These are phyloP conservation scores for Hypanus sabinus DNA, from an alignment of 2,113 vertebrate genomes.

Conservation along the genomic window DNA sequence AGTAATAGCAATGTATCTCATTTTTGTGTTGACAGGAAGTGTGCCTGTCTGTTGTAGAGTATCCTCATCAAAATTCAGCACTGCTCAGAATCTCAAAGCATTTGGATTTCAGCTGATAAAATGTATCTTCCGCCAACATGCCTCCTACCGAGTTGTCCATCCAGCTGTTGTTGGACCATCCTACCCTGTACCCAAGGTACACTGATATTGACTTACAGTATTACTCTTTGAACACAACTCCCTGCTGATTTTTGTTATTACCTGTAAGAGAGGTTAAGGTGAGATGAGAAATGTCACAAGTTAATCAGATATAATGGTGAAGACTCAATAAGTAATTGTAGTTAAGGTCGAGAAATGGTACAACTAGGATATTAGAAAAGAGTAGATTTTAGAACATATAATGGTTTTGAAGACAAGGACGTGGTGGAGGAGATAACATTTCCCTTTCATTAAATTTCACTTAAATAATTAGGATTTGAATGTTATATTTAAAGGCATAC, in stretches of 20 bases:
- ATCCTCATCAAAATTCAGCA: slow-evolving; percentile 49
- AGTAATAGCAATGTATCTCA: slow-evolving; percentile 39
- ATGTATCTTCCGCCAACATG: slow-evolving; percentile 55
- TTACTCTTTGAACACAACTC: background rate
- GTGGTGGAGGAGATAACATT: background rate
- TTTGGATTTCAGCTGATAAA: slow-evolving; percentile 60
- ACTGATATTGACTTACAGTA: slow-evolving; percentile 42
- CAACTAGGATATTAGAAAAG: background rate
- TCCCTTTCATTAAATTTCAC: slow-evolving; percentile 9
- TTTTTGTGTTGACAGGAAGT: slow-evolving; percentile 54
- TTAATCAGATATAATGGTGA: slow-evolving; percentile 33
- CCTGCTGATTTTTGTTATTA: slow-evolving; percentile 32
- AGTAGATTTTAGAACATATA: slow-evolving; percentile 30
- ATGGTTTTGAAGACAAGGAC: slow-evolving; percentile 10
- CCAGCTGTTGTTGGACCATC: slow-evolving; percentile 63
- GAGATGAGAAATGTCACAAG: slow-evolving; percentile 35
- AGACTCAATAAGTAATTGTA: slow-evolving; percentile 29
- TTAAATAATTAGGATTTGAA: background rate
- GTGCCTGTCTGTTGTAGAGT: slow-evolving; percentile 46
- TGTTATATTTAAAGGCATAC: too few relatives aligned
- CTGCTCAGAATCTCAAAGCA: slow-evolving; percentile 53
- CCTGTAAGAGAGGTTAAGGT: slow-evolving; percentile 35
- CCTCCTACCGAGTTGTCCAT: slow-evolving; percentile 58
- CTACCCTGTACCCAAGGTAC: slow-evolving; percentile 67
- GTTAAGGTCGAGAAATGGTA: slow-evolving; percentile 6